Evolutionary conservation across 2,113 vertebrate genomes (phyloP).

Genomic region (Dicerorhinus sumatrensis): DNA sequence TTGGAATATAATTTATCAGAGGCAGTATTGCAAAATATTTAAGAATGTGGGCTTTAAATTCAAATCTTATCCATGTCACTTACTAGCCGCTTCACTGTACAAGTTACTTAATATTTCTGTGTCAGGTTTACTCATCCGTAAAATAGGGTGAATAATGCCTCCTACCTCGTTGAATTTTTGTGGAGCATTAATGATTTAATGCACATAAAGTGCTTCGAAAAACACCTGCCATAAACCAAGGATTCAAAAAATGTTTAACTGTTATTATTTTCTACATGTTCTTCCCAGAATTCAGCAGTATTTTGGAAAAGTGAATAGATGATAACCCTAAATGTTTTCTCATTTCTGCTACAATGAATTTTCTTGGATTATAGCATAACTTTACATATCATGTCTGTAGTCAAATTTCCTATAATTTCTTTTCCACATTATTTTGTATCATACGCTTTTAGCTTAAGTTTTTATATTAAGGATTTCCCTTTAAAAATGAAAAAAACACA

Average conservation of each 20-base stretch:
- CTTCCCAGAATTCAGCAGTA: neutral
- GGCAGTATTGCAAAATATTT: neutral
- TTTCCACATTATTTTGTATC: neutral
- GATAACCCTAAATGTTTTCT: neutral
- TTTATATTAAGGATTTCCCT: neutral
- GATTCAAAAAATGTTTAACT: neutral
- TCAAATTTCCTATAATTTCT: neutral
- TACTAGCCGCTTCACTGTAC: neutral
- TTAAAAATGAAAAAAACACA: neutral
- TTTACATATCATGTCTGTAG: neutral
- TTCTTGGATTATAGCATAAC: neutral
- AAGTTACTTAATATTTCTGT: neutral
- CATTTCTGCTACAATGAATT: neutral
- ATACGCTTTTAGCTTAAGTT: neutral
- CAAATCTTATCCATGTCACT: neutral
- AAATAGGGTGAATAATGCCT: neutral
- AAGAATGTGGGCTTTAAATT: neutral
- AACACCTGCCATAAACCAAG: neutral
- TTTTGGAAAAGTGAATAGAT: neutral
- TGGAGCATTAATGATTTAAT: neutral
- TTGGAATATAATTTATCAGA: neutral
- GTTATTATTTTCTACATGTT: neutral
- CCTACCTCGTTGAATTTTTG: neutral
- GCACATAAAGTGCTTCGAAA: neutral
- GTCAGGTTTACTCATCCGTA: neutral